Conservation (phyloP, 2,113 vertebrate species). For the Zosterops borbonicus region DNA sequence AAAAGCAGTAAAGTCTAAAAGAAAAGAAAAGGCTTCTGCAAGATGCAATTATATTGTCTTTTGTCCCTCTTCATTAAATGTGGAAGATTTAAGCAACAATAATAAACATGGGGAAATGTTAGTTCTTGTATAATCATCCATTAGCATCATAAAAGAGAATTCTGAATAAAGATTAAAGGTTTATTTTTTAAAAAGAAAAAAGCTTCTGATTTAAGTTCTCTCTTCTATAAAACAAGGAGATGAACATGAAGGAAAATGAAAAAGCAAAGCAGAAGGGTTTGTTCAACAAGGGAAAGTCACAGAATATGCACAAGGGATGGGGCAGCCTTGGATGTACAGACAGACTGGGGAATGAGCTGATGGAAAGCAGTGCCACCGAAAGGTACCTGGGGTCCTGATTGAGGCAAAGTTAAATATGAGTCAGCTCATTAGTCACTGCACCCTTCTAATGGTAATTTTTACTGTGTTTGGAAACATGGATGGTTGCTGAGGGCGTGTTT, state of each 20-base stretch:
- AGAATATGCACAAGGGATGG: neutral
- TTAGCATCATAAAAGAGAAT: constrained; percentile 28
- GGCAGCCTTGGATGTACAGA: neutral
- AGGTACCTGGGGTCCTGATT: neutral
- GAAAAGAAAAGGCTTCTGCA: neutral
- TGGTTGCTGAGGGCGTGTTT: neutral
- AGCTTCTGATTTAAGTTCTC: neutral
- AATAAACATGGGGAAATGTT: constrained; percentile 41
- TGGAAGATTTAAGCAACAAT: constrained; percentile 9
- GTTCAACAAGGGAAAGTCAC: neutral
- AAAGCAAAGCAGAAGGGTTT: neutral
- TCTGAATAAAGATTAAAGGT: constrained; percentile 2
- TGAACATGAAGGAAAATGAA: neutral
- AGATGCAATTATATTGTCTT: constrained; percentile 28
- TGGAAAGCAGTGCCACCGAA: neutral
- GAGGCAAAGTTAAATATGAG: neutral
- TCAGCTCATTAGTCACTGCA: neutral
- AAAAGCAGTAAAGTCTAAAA: neutral
- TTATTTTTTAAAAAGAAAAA: neutral
- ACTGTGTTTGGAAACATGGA: neutral
- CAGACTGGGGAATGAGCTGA: neutral
- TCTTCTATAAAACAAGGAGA: neutral
- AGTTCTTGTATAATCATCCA: neutral
- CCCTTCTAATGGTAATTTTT: neutral
- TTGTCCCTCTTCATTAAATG: neutral